These are phyloP conservation scores for Papilio demoleus DNA, from an alignment of 2,888 invertebrate genomes.

Conservation along the genomic window DNA sequence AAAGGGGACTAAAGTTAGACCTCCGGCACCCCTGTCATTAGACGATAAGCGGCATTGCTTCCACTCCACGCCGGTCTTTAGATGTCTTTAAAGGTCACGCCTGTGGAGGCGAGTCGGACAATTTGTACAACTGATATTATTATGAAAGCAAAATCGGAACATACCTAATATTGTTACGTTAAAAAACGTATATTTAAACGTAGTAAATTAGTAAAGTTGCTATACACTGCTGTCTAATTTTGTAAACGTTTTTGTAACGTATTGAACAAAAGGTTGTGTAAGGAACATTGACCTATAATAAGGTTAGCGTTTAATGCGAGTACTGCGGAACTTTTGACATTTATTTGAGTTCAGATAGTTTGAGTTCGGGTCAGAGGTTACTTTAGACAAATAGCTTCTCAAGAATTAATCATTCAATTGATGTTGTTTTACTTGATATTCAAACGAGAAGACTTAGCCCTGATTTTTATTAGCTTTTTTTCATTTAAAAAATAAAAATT, in stretches of 20 bases:
- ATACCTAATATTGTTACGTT: too few relatives aligned
- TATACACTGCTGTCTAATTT: not conserved
- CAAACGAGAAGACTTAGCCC: not conserved
- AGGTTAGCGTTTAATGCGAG: constrained; percentile 12
- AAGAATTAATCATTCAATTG: not conserved
- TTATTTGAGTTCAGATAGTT: constrained; percentile 23
- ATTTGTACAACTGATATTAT: too few relatives aligned
- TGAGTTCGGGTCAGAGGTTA: constrained; percentile 2
- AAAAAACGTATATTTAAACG: not conserved
- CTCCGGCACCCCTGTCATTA: too few relatives aligned
- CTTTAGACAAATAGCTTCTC: not conserved
- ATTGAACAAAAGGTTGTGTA: constrained; percentile 1
- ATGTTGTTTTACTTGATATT: not conserved
- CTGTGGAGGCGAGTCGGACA: too few relatives aligned
- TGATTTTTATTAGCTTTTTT: too few relatives aligned
- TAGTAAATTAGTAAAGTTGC: not conserved
- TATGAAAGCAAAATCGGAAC: too few relatives aligned
- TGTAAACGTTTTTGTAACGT: not conserved
- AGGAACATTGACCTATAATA: constrained; percentile 7
- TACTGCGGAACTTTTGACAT: constrained; percentile 30
- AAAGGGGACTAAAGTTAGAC: too few relatives aligned
- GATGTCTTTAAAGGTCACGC: too few relatives aligned
- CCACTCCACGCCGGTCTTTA: too few relatives aligned
- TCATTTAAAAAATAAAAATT: too few relatives aligned
- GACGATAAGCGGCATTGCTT: too few relatives aligned